Evolutionary conservation across 2,888 invertebrate genomes (phyloP).

Genomic region (Xanthorhoe spadicearia): DNA sequence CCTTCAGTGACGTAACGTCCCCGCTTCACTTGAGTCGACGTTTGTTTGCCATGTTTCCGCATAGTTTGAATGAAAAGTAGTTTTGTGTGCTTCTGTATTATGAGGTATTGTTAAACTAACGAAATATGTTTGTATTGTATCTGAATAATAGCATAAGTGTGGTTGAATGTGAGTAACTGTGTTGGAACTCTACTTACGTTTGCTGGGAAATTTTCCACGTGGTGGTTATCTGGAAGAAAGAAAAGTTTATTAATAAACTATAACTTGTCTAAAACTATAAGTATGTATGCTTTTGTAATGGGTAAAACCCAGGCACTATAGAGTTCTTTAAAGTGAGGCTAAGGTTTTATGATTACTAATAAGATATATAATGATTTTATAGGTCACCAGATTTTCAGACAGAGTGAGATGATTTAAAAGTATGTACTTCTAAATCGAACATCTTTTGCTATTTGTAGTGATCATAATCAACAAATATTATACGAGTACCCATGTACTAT

Average conservation of each 20-base stretch:
- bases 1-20: conserved; percentile 65
- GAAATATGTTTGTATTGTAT: conserved; percentile 61
- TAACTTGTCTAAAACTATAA: no score
- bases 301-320: not conserved
- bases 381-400: no score
- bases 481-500: no score
- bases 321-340: no score
- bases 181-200: conserved; percentile 57
- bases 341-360: no score
- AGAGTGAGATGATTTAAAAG: no score
- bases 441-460: no score
- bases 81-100: conserved; percentile 58
- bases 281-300: no score
- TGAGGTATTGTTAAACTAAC: conserved; percentile 65
- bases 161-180: conserved; percentile 49
- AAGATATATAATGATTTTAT: no score
- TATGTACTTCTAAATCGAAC: no score
- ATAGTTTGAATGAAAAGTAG: conserved; percentile 73
- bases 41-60: conserved; percentile 66
- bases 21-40: conserved; percentile 61
- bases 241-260: conserved; percentile 36
- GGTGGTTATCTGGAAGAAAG: conserved; percentile 64
- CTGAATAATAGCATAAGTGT: conserved; percentile 46
- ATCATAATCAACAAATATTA: no score
- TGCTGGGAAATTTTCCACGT: conserved; percentile 49